Percentiles rank a stretch among this genome's conserved stretches.
These are phyloP conservation scores for Scolopax mira DNA, from an alignment of 2,113 vertebrate genomes.

Conservation along the genomic window DNA sequence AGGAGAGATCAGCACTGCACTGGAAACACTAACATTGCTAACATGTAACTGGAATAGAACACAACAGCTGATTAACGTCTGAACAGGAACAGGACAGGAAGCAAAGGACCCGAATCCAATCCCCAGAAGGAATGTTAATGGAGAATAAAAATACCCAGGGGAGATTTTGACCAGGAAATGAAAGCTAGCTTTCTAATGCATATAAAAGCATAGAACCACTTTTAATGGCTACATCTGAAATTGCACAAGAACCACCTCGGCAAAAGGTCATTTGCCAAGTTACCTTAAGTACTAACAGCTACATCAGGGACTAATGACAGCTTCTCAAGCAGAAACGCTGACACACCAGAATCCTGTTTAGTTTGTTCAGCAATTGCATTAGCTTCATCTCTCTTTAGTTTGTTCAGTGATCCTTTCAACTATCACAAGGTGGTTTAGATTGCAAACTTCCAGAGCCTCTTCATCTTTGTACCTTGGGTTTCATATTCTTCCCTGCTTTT, in stretches of 20 bases:
- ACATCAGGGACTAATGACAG: neutral
- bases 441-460: neutral
- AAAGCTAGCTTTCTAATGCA: neutral
- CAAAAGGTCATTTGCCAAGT: neutral
- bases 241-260: neutral
- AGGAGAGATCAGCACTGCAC: neutral
- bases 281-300: neutral
- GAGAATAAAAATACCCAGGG: slow-evolving; percentile 59
- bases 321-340: neutral
- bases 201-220: neutral
- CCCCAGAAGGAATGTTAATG: slow-evolving; percentile 61
- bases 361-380: neutral
- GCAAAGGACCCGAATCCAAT: slow-evolving; percentile 14
- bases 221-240: slow-evolving; percentile 18
- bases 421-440: neutral
- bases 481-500: neutral
- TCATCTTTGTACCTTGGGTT: neutral
- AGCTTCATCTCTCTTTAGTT: neutral
- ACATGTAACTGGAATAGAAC: slow-evolving; percentile 1
- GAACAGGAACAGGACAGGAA: slow-evolving; percentile 42
- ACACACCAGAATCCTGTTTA: neutral
- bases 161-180: slow-evolving; percentile 34
- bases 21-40: neutral
- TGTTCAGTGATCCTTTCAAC: neutral
- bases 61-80: slow-evolving; percentile 41